Conservation (phyloP, 2,888 invertebrate species). For the Latrodectus hesperus region DNA sequence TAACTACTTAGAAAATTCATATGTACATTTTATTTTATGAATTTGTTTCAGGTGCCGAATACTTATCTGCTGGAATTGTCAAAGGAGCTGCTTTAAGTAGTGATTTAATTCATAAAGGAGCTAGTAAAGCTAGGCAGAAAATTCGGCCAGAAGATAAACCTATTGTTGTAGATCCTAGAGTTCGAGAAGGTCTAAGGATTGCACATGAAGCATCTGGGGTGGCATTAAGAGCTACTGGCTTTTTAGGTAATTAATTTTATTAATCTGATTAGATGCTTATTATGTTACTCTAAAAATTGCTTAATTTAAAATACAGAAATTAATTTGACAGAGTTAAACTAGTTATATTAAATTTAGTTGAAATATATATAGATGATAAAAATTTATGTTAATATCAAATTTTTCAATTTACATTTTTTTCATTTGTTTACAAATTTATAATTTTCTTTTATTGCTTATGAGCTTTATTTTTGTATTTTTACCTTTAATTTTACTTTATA, state of each 20-base stretch:
- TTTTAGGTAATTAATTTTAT: constrained; percentile 77
- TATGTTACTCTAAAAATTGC: too few species aligned
- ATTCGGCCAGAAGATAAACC: constrained; percentile 76
- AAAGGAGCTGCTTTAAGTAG: constrained; percentile 82
- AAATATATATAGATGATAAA: too few species aligned
- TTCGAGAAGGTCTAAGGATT: constrained; percentile 79
- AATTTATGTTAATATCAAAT: too few species aligned
- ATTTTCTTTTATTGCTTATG: too few species aligned
- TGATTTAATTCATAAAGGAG: constrained; percentile 79
- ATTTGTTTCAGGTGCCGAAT: constrained; percentile 79
- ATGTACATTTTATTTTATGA: background rate
- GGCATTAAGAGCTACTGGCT: constrained; percentile 83
- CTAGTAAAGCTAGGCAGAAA: constrained; percentile 80
- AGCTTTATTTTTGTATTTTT: too few species aligned
- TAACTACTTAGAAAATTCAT: background rate
- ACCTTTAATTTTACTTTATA: too few species aligned
- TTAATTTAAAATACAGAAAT: too few species aligned
- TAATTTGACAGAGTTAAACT: too few species aligned
- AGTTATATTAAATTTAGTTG: too few species aligned
- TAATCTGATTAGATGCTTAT: too few species aligned
- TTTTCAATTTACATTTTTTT: too few species aligned
- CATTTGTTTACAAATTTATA: too few species aligned
- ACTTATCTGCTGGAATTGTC: constrained; percentile 81
- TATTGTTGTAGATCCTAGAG: constrained; percentile 78
- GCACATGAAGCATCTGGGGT: constrained; percentile 82